phyloP scores from a whole-genome alignment of 1,140 invertebrate genomes.

The Tetraneura akinire region DNA sequence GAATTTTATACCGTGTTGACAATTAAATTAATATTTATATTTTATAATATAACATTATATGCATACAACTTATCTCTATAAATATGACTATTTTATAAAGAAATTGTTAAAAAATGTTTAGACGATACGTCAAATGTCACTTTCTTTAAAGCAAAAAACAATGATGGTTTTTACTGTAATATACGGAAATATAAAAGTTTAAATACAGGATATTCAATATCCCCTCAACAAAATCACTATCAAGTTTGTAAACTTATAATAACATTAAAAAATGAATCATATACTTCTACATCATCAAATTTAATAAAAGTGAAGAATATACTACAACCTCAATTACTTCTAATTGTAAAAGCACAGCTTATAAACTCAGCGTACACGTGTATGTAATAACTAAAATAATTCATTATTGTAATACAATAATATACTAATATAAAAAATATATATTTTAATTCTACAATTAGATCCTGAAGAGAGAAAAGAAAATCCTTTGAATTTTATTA shows the following conservation, averaged over 20 bases:
- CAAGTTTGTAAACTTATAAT: constrained; percentile 75
- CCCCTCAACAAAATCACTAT: constrained; percentile 65
- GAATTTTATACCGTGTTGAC: too few relatives aligned
- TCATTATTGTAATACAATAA: not conserved
- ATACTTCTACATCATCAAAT: not conserved
- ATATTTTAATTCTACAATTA: constrained; percentile 15
- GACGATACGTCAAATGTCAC: constrained; percentile 33
- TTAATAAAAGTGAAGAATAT: not conserved
- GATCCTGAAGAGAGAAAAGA: constrained; percentile 28
- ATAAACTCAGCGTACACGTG: constrained; percentile 54
- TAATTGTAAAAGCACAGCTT: constrained; percentile 45
- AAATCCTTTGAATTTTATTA: constrained; percentile 69
- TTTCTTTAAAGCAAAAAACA: constrained; percentile 34
- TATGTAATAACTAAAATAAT: constrained; percentile 52
- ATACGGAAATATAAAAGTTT: constrained; percentile 63
- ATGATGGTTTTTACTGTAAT: constrained; percentile 60
- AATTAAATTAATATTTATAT: too few relatives aligned
- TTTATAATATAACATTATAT: too few relatives aligned
- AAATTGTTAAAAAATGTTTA: constrained; percentile 24
- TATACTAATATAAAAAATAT: not conserved
- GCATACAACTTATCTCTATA: too few relatives aligned
- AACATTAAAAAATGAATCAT: constrained; percentile 67
- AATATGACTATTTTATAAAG: too few relatives aligned
- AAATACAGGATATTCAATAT: constrained; percentile 66
- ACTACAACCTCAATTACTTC: not conserved